These are phyloP conservation scores for Priocnemis perturbator DNA, from an alignment of 2,888 invertebrate genomes.

Conservation along the genomic window DNA sequence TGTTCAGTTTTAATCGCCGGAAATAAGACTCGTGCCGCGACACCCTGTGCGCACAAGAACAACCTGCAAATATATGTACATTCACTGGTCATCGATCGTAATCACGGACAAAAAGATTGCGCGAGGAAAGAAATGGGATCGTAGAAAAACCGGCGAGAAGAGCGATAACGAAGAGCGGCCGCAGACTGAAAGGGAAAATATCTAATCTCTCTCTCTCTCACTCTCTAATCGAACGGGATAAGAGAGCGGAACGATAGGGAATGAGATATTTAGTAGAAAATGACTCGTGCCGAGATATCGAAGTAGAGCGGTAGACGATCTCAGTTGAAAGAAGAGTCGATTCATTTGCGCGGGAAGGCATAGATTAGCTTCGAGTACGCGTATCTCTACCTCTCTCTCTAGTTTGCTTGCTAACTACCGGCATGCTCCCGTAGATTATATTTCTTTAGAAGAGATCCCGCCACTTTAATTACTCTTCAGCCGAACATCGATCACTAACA, in stretches of 20 bases:
- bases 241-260: too few species aligned
- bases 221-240: neutral
- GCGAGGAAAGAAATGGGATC: slow-evolving; percentile 24
- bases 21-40: too few species aligned
- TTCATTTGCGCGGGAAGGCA: too few species aligned
- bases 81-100: slow-evolving; percentile 24
- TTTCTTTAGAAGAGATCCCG: slow-evolving; percentile 60
- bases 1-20: too few species aligned
- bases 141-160: slow-evolving; percentile 23
- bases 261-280: too few species aligned
- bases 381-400: slow-evolving; percentile 36
- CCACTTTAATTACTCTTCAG: slow-evolving; percentile 52
- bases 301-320: too few species aligned
- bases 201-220: slow-evolving; percentile 15
- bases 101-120: slow-evolving; percentile 27
- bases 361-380: slow-evolving; percentile 15
- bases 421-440: slow-evolving; percentile 74
- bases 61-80: slow-evolving; percentile 4
- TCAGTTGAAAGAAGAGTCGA: too few species aligned
- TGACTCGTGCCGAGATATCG: too few species aligned
- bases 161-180: slow-evolving; percentile 18
- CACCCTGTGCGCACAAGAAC: too few species aligned
- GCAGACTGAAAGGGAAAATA: slow-evolving; percentile 26
- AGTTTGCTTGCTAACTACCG: slow-evolving; percentile 72
- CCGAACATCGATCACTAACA: slow-evolving; percentile 47